phyloP scores from a whole-genome alignment of 2,113 vertebrate species.

The Tricholaema leucomelas region DNA sequence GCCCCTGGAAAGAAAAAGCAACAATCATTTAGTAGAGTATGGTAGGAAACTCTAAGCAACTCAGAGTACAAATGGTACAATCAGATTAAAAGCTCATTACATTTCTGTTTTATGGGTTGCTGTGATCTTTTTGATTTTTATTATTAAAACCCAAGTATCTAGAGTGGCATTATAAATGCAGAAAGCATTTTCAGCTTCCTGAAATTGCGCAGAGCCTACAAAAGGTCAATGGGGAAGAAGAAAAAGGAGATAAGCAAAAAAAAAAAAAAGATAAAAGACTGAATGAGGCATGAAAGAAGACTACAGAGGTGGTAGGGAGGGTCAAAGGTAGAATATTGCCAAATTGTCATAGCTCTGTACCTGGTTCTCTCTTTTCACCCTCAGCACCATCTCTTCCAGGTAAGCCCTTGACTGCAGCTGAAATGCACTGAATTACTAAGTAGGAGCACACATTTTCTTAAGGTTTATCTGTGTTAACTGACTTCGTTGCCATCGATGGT shows the following conservation, averaged over 20 bases:
- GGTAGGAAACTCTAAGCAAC: not conserved
- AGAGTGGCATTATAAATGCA: not conserved
- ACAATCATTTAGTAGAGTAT: not conserved
- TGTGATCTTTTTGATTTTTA: not conserved
- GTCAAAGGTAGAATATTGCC: not conserved
- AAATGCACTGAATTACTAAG: not conserved
- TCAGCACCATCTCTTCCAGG: not conserved
- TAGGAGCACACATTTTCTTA: not conserved
- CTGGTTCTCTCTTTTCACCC: constrained; percentile 1
- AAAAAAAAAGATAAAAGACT: not conserved
- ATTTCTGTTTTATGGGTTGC: not conserved
- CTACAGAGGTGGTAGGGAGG: not conserved
- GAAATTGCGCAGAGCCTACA: not conserved
- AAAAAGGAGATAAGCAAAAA: not conserved
- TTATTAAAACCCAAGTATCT: not conserved
- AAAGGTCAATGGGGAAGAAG: not conserved
- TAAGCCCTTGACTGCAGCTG: not conserved
- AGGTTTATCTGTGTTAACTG: not conserved
- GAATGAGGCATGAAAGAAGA: not conserved
- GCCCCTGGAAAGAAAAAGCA: not conserved
- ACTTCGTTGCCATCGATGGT: not conserved
- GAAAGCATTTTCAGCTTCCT: not conserved
- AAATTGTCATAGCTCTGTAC: not conserved
- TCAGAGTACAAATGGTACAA: constrained; percentile 1
- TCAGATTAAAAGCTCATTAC: constrained; percentile 1